A percentile compares a stretch with the other conserved stretches of the same genome.
These are phyloP conservation scores for Linepithema humile DNA, from an alignment of 1,140 invertebrate genomes.

Conservation along the genomic window DNA sequence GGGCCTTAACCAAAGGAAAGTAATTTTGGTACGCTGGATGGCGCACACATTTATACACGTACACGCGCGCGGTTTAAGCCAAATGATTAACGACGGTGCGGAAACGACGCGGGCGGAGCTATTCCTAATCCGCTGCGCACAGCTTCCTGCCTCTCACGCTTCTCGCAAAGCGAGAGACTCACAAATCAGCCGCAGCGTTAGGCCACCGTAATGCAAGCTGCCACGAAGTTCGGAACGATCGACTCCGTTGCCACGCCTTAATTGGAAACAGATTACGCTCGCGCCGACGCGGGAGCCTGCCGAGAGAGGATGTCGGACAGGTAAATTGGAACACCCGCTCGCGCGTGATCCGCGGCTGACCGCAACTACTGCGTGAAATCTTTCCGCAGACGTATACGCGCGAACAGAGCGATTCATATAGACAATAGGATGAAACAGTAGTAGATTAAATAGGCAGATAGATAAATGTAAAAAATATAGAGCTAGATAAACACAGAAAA, in stretches of 20 bases:
- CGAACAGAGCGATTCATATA: neutral
- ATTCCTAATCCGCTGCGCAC: constrained; percentile 44
- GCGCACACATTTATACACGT: neutral
- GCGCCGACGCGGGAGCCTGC: constrained; percentile 20
- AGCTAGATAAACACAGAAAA: neutral
- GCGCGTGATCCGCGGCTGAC: constrained; percentile 43
- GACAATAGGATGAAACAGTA: neutral
- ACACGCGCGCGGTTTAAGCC: constrained; percentile 40
- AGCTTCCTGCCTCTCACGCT: neutral
- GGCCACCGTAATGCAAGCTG: constrained; percentile 55
- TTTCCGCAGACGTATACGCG: neutral
- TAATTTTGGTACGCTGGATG: neutral
- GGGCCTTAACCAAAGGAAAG: neutral
- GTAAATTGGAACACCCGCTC: constrained; percentile 48
- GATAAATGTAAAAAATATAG: neutral
- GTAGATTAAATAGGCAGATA: neutral
- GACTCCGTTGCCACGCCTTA: constrained; percentile 39
- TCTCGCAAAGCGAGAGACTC: neutral
- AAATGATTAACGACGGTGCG: constrained; percentile 53
- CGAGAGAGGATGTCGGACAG: constrained; percentile 42
- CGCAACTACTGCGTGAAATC: constrained; percentile 39
- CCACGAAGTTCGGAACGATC: constrained; percentile 54
- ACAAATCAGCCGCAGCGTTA: constrained; percentile 61
- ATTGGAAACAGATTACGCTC: constrained; percentile 64
- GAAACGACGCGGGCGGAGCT: constrained; percentile 47